A percentile compares a stretch with the other conserved stretches of the same genome.
Evolutionary conservation across 2,113 vertebrate species (phyloP).

Genomic region (Tautogolabrus adspersus): DNA sequence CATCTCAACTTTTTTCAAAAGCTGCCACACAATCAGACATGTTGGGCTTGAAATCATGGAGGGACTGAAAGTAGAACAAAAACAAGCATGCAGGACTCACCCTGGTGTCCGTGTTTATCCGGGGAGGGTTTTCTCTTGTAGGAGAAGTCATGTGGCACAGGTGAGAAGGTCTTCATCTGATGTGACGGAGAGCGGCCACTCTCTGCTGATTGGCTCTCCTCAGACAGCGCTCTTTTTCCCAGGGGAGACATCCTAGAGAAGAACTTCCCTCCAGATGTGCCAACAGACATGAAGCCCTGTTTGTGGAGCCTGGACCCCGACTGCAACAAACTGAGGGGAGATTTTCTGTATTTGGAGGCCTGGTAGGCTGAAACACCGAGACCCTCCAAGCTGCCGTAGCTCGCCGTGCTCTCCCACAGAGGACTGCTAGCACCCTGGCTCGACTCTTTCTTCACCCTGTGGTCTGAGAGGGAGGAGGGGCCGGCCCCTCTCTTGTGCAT

Average conservation of each 20-base stretch:
- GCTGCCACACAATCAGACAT: no score
- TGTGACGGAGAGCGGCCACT: conserved; percentile 46
- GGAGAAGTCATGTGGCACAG: conserved; percentile 88
- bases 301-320: conserved; percentile 84
- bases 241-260: conserved; percentile 79
- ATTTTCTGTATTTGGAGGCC: conserved; percentile 77
- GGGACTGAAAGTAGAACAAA: background rate
- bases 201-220: conserved; percentile 77
- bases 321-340: conserved; percentile 77
- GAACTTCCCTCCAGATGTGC: conserved; percentile 82
- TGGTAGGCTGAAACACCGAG: conserved; percentile 67
- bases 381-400: conserved; percentile 27
- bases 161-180: conserved; percentile 81
- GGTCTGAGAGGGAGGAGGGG: conserved; percentile 62
- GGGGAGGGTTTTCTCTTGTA: conserved; percentile 89
- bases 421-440: conserved; percentile 63
- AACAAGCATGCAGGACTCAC: conserved; percentile 76
- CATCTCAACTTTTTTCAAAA: no score
- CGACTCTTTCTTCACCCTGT: conserved; percentile 86
- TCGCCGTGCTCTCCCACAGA: conserved; percentile 73
- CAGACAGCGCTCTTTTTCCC: conserved; percentile 85
- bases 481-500: conserved; percentile 88
- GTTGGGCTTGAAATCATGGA: no score
- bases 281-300: conserved; percentile 78
- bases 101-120: conserved; percentile 87